These are phyloP conservation scores for Spermophilus dauricus DNA, from an alignment of 2,113 vertebrate genomes.

Conservation along the genomic window DNA sequence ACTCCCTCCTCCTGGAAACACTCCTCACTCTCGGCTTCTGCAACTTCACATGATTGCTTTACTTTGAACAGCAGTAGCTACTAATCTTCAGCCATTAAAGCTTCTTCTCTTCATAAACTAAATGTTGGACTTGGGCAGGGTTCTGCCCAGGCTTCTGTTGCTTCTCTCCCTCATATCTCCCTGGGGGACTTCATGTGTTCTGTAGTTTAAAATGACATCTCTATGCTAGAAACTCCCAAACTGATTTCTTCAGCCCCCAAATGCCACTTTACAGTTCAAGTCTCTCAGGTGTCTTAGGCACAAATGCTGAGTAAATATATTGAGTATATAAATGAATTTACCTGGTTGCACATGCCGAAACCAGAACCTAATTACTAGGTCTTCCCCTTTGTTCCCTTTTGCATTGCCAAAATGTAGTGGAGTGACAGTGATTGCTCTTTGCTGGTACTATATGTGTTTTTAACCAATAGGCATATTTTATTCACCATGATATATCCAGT, in stretches of 20 bases:
- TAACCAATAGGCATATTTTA: neutral
- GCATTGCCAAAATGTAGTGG: neutral
- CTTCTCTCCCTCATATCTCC: neutral
- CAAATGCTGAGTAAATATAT: conserved; percentile 37
- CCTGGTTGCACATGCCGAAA: conserved; percentile 25
- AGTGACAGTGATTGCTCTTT: neutral
- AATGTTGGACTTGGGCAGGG: neutral
- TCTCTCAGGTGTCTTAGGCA: neutral
- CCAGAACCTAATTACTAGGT: conserved; percentile 7
- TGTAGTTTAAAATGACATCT: conserved; percentile 27
- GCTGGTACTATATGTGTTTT: neutral
- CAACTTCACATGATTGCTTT: neutral
- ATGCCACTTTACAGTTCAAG: conserved; percentile 3
- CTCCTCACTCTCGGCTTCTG: neutral
- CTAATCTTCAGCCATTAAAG: neutral
- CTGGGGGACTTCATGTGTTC: neutral
- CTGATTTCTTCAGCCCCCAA: conserved; percentile 12
- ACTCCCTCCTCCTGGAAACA: conserved; percentile 45
- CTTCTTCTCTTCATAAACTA: neutral
- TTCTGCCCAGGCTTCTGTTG: neutral
- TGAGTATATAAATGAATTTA: conserved; percentile 51
- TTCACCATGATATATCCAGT: neutral
- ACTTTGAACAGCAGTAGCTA: neutral
- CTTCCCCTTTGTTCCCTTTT: neutral
- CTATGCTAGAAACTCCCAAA: conserved; percentile 33